phyloP scores from a whole-genome alignment of 1,140 invertebrate species.

The Nautilus pompilius region DNA sequence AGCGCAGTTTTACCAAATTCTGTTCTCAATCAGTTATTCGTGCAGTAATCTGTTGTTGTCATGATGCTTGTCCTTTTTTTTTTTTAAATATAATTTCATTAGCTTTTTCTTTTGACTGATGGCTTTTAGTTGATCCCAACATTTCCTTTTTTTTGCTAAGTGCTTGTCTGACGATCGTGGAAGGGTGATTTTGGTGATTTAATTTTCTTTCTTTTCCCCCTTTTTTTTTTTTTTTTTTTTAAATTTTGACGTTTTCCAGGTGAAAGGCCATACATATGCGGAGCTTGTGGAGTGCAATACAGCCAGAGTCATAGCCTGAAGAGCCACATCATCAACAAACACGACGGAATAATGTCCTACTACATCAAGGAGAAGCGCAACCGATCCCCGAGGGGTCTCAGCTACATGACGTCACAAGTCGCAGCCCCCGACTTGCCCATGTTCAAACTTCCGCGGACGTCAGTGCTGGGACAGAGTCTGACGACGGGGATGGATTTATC shows the following conservation, averaged over 20 bases:
- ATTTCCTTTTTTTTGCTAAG: not conserved
- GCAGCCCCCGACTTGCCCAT: conserved; percentile 24
- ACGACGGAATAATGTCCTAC: conserved; percentile 49
- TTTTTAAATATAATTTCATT: too few species aligned
- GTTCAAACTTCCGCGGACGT: conserved; percentile 30
- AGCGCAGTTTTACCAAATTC: too few species aligned
- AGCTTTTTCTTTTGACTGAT: too few species aligned
- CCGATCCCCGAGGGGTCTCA: conserved; percentile 44
- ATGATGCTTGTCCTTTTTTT: too few species aligned
- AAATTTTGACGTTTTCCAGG: conserved; percentile 23
- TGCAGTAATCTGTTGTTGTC: too few species aligned
- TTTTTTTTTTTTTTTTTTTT: not conserved
- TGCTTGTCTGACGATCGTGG: too few species aligned
- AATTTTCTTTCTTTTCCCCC: not conserved
- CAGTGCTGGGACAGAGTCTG: not conserved
- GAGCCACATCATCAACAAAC: conserved; percentile 52
- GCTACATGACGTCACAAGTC: conserved; percentile 37
- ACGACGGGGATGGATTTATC: not conserved
- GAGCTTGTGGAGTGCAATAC: conserved; percentile 49
- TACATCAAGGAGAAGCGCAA: conserved; percentile 51
- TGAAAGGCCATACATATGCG: conserved; percentile 49
- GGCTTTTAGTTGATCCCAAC: not conserved
- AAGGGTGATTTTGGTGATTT: too few species aligned
- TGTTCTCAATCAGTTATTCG: too few species aligned
- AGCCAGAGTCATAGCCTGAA: conserved; percentile 52